A percentile compares a stretch with the other conserved stretches of the same genome.
phyloP scores from a whole-genome alignment of 2,888 invertebrate genomes.

The Pristionchus fissidentatus region DNA sequence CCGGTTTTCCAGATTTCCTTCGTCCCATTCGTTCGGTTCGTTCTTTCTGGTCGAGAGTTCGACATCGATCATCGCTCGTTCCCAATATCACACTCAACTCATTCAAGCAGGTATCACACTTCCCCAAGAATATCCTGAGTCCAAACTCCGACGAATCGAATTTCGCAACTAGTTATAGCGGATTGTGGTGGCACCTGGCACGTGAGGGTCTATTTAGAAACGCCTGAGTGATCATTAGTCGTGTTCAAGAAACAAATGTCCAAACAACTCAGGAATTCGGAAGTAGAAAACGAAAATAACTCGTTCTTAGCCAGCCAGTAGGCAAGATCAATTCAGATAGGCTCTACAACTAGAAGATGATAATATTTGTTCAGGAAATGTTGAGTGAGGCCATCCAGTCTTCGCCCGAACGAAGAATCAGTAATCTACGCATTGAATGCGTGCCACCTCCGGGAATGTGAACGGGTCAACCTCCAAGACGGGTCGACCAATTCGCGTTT shows the following conservation, averaged over 20 bases:
- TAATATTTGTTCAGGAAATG: constrained; percentile 2
- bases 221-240: too few relatives aligned
- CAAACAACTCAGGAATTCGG: too few relatives aligned
- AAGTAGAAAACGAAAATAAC: too few relatives aligned
- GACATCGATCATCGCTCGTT: constrained; percentile 1
- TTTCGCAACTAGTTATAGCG: too few relatives aligned
- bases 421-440: background rate
- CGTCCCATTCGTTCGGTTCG: constrained; percentile 8
- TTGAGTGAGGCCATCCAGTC: background rate
- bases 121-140: too few relatives aligned
- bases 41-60: background rate
- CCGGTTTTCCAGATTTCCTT: too few relatives aligned
- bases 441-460: background rate
- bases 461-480: background rate
- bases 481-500: too few relatives aligned
- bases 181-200: background rate
- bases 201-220: background rate
- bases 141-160: too few relatives aligned
- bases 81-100: constrained; percentile 20
- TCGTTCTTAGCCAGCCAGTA: too few relatives aligned
- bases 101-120: background rate
- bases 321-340: too few relatives aligned
- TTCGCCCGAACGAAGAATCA: background rate
- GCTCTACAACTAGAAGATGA: too few relatives aligned
- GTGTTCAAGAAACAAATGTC: too few relatives aligned